phyloP scores from a whole-genome alignment of 2,888 invertebrate species.

The Boloria selene region DNA sequence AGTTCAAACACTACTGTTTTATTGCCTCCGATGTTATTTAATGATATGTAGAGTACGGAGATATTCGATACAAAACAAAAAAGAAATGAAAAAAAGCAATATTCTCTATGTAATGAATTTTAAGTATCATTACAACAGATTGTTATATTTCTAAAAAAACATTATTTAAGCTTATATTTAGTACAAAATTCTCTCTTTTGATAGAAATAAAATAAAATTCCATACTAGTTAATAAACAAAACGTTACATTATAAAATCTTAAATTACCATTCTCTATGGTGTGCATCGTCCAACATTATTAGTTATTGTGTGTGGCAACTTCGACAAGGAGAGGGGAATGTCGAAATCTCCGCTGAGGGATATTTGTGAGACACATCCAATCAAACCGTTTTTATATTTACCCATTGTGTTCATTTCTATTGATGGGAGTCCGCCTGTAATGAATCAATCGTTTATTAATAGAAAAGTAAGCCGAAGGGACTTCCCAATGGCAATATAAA shows the following conservation, averaged over 20 bases:
- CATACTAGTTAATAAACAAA: slow-evolving; percentile 13
- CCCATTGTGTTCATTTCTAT: slow-evolving; percentile 86
- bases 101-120: background rate
- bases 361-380: slow-evolving; percentile 92
- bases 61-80: slow-evolving; percentile 9
- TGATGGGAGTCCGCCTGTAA: slow-evolving; percentile 90
- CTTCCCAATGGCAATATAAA: too few relatives aligned
- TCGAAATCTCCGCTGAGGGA: slow-evolving; percentile 90
- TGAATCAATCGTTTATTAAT: slow-evolving; percentile 1
- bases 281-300: slow-evolving; percentile 77
- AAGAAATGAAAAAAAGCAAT: slow-evolving; percentile 1
- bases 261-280: slow-evolving; percentile 55
- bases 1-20: slow-evolving; percentile 31
- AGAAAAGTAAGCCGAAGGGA: background rate
- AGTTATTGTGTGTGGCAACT: slow-evolving; percentile 84
- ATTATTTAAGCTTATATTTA: slow-evolving; percentile 18
- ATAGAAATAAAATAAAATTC: slow-evolving; percentile 2
- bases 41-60: slow-evolving; percentile 73
- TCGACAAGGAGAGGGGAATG: slow-evolving; percentile 86
- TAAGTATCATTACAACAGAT: background rate
- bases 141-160: slow-evolving; percentile 5
- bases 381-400: slow-evolving; percentile 88
- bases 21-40: slow-evolving; percentile 70
- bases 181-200: slow-evolving; percentile 19
- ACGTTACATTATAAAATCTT: slow-evolving; percentile 40